phyloP scores from a whole-genome alignment of 2,888 invertebrate species.

The Galerucella pusilla region DNA sequence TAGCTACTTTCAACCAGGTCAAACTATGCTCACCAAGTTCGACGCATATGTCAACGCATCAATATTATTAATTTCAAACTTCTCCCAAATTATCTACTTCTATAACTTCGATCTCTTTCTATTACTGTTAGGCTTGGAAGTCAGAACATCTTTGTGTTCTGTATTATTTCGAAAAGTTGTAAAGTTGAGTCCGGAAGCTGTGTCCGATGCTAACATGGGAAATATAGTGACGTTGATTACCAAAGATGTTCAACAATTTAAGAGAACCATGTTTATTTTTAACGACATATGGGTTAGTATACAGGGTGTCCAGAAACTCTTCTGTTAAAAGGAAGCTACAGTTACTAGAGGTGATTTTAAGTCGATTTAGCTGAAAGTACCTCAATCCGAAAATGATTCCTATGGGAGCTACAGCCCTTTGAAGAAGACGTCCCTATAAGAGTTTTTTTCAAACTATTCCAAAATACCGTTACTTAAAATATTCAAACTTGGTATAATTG shows the following conservation, averaged over 20 bases:
- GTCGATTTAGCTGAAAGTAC: no score
- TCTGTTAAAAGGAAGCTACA: no score
- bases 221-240: constrained; percentile 88
- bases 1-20: constrained; percentile 52
- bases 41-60: constrained; percentile 79
- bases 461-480: no score
- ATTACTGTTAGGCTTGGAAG: constrained; percentile 80
- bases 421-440: no score
- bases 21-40: constrained; percentile 49
- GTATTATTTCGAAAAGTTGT: constrained; percentile 69
- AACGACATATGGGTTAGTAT: constrained; percentile 95
- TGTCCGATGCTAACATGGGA: constrained; percentile 77
- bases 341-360: no score
- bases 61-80: constrained; percentile 77
- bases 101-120: constrained; percentile 82
- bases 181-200: constrained; percentile 65
- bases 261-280: constrained; percentile 84
- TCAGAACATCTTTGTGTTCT: constrained; percentile 75
- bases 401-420: no score
- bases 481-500: no score
- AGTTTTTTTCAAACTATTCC: no score
- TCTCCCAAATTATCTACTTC: constrained; percentile 72
- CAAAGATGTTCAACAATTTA: constrained; percentile 93
- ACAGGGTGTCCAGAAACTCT: constrained; percentile 56
- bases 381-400: no score